Conservation (phyloP, 2,888 invertebrate species). For the Phlogophora meticulosa region DNA sequence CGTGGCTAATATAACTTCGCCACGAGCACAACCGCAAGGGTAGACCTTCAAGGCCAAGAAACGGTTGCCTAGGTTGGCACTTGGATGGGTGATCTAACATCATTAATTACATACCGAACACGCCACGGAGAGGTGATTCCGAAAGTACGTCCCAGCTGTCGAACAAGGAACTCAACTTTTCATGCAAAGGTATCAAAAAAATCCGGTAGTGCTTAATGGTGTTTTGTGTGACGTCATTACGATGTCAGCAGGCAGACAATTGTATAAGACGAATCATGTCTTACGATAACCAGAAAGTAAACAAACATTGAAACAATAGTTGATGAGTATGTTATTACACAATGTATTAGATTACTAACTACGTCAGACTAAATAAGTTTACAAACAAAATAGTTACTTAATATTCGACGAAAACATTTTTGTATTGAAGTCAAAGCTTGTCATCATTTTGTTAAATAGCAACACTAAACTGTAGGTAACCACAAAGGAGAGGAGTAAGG, state of each 20-base stretch:
- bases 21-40: too few species aligned
- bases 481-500: too few species aligned
- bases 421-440: slow-evolving; percentile 6
- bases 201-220: too few species aligned
- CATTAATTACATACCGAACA: too few species aligned
- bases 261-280: not conserved
- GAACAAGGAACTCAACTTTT: too few species aligned
- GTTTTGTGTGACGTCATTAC: not conserved
- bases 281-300: slow-evolving; percentile 1
- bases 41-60: too few species aligned
- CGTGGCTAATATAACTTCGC: too few species aligned
- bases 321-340: slow-evolving; percentile 3
- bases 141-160: too few species aligned
- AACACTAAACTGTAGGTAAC: not conserved
- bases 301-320: not conserved
- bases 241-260: not conserved
- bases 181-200: too few species aligned
- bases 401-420: not conserved
- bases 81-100: too few species aligned
- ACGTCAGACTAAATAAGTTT: slow-evolving; percentile 9
- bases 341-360: slow-evolving; percentile 7
- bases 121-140: too few species aligned
- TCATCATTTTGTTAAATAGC: slow-evolving; percentile 3
- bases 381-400: slow-evolving; percentile 10
- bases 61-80: too few species aligned